Conservation (phyloP, 2,797 vertebrate genomes). For the Knipowitschia caucasica region DNA sequence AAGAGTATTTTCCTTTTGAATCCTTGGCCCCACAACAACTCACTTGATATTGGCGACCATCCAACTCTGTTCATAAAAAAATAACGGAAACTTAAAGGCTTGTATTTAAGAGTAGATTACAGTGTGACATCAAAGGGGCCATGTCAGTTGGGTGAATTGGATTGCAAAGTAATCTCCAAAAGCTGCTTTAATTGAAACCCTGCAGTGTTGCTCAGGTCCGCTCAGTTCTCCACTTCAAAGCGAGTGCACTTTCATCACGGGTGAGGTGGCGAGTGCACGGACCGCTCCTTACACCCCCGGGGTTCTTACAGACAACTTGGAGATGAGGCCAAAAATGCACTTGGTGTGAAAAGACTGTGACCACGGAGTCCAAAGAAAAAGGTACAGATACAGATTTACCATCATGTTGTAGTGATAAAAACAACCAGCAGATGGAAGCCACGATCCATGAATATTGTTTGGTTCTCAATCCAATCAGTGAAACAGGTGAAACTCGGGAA, state of each 20-base stretch:
- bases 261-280: conserved; percentile 21
- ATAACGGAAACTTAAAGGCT: no score
- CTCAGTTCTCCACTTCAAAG: conserved; percentile 57
- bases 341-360: conserved; percentile 15
- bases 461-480: conserved; percentile 15
- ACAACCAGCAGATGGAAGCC: conserved; percentile 50
- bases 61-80: no score
- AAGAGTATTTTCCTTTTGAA: no score
- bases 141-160: conserved; percentile 17
- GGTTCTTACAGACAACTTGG: conserved; percentile 38
- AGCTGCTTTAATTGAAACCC: conserved; percentile 44
- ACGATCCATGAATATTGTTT: neutral
- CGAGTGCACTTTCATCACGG: conserved; percentile 42
- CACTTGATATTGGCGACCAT: no score
- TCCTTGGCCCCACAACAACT: no score
- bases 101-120: no score
- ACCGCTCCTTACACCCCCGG: conserved; percentile 31
- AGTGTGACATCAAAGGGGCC: neutral
- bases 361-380: conserved; percentile 2
- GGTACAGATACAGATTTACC: neutral
- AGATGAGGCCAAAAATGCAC: conserved; percentile 26
- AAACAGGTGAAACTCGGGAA: no score
- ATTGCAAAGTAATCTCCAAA: conserved; percentile 26
- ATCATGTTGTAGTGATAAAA: neutral
- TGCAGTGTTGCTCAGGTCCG: conserved; percentile 27